A percentile compares a stretch with the other conserved stretches of the same genome.
Evolutionary conservation across 2,888 invertebrate species (phyloP).

Genomic region (Crematogaster levior): DNA sequence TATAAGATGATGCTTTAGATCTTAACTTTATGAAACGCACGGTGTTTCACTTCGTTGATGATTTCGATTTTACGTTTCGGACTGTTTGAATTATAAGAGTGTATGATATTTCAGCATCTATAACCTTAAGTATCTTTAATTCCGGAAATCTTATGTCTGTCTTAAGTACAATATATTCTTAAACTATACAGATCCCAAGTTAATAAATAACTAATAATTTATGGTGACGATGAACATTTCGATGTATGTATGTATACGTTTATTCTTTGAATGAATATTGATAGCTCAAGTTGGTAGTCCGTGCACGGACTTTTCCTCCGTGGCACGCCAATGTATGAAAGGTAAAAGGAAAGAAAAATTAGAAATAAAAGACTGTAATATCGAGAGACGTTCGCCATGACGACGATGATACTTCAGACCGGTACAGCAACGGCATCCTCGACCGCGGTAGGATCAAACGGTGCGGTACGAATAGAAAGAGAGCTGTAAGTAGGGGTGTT

Average conservation of each 20-base stretch:
- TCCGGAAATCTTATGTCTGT: not conserved
- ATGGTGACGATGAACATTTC: not conserved
- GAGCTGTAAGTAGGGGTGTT: constrained; percentile 39
- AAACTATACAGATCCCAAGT: not conserved
- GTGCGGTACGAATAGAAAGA: constrained; percentile 51
- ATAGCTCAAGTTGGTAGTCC: not conserved
- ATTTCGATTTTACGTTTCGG: not conserved
- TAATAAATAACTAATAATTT: not conserved
- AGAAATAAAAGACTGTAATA: constrained; percentile 45
- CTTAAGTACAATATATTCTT: too few species aligned
- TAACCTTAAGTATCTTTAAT: not conserved
- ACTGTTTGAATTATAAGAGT: not conserved
- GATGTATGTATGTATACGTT: not conserved
- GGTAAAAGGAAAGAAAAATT: constrained; percentile 39
- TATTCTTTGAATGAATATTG: not conserved
- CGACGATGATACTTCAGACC: constrained; percentile 53
- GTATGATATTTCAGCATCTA: not conserved
- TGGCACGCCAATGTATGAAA: constrained; percentile 41
- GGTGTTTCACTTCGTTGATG: not conserved
- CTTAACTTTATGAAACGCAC: not conserved
- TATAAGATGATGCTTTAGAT: not conserved
- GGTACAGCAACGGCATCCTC: constrained; percentile 52
- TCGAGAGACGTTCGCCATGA: constrained; percentile 50
- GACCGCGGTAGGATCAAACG: constrained; percentile 53
- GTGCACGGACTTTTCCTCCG: constrained; percentile 16